Evolutionary conservation across 2,888 invertebrate genomes (phyloP), one percentile per base, ranked within the genome.

Genomic region (Tenthredo notha): DNA sequence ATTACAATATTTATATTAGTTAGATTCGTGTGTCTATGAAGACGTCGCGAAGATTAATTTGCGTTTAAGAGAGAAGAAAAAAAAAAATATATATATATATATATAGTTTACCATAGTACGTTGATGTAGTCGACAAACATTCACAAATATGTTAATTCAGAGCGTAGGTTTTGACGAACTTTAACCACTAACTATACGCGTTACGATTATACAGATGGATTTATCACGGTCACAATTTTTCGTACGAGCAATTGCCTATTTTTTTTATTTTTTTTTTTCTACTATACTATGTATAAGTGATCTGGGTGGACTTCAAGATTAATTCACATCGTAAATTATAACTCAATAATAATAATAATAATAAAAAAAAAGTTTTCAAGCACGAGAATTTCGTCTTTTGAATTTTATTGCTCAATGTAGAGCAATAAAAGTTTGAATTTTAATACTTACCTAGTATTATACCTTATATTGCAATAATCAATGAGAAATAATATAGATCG

Each of bases 91-190:
- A n/a, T n/a, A n/a, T n/a, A n/a, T n/a, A n/a, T n/a, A n/a, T n/a
- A n/a, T n/a, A n/a, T n/a, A 67, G 7, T 15, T 67, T 33, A 15
- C 33, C 33, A 33, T 33, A 6, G 18, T 6, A 67, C 67, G 15
- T 29, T 67, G 18, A 67, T 18, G 29, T 25, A 67, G 25, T 33
- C 18, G 33, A 33, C 33, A 67, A 18, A 33, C 33, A 67, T 33
- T 18, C 18, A 67, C 67, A 18, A 33, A 33, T 67, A 67, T 67
- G 67, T 4, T 67, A 67, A 67, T 67, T 67, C 15, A 15, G 15
- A 29, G 67, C 33, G 67, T 67, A 67, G 67, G 67, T 67, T 67
- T 29, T 67, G 67, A 67, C 67, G 29, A 67, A 67, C 67, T 67
- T 67, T 15, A 67, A 9, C 2, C 61, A 25, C 6, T 9, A 67